phyloP scores from a whole-genome alignment of 2,797 vertebrate species.

The Eupleurogrammus muticus region DNA sequence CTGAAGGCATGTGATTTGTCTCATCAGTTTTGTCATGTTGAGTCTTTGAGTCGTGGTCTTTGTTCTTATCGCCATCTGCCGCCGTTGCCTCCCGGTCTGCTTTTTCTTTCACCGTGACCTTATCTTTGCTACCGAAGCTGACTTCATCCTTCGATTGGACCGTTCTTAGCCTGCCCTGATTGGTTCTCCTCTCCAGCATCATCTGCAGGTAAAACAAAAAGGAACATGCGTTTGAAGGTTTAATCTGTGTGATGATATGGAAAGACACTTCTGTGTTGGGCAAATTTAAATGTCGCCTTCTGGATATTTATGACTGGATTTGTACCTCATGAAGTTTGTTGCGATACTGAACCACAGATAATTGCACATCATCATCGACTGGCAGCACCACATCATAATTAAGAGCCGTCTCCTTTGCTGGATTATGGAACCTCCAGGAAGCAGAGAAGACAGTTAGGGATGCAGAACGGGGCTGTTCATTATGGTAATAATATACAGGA shows the following conservation, averaged over 20 bases:
- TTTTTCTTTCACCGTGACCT: conserved; percentile 36
- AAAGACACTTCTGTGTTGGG: neutral
- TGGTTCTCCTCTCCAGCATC: conserved; percentile 86
- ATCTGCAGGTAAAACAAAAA: conserved; percentile 74
- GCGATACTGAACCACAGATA: conserved; percentile 93
- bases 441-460: conserved; percentile 13
- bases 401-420: conserved; percentile 86
- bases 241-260: conserved; percentile 2
- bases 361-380: conserved; percentile 87
- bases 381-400: conserved; percentile 84
- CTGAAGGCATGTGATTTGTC: conserved; percentile 35
- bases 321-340: conserved; percentile 92
- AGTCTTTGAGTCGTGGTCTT: conserved; percentile 38
- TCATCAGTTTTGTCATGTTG: conserved; percentile 48
- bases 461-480: too few species aligned
- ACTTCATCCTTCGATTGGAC: conserved; percentile 45
- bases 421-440: conserved; percentile 89
- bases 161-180: conserved; percentile 59
- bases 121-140: conserved; percentile 30
- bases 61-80: conserved; percentile 10
- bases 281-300: neutral
- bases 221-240: neutral
- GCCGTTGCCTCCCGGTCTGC: conserved; percentile 16
- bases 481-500: neutral
- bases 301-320: neutral